Percentiles rank a stretch among this genome's conserved stretches.
These are phyloP conservation scores for Dolichopus griseipennis DNA, from an alignment of 2,888 invertebrate genomes.

Conservation along the genomic window DNA sequence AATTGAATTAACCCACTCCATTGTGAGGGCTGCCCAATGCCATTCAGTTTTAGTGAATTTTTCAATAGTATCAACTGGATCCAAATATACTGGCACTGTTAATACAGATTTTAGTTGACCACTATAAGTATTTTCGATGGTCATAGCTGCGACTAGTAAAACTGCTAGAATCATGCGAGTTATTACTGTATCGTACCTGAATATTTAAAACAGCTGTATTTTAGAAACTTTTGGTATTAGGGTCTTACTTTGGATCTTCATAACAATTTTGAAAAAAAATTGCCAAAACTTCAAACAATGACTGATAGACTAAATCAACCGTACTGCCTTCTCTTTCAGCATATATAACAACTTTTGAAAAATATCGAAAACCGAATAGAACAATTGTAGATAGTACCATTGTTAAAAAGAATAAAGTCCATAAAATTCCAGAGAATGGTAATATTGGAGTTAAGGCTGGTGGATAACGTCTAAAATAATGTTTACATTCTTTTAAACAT, in stretches of 20 bases:
- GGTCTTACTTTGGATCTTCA: slow-evolving; percentile 29
- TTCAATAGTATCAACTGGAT: slow-evolving; percentile 33
- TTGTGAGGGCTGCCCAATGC: slow-evolving; percentile 38
- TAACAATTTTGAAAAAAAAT: slow-evolving; percentile 40
- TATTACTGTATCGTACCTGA: slow-evolving; percentile 30
- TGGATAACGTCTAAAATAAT: slow-evolving; percentile 7
- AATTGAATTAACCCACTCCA: slow-evolving; percentile 35
- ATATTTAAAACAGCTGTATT: slow-evolving; percentile 24
- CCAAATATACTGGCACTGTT: slow-evolving; percentile 33
- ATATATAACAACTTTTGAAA: background rate
- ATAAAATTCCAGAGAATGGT: background rate
- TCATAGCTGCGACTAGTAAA: slow-evolving; percentile 36
- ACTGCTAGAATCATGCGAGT: slow-evolving; percentile 33
- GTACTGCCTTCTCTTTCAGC: too few relatives aligned
- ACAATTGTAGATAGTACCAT: slow-evolving; percentile 15
- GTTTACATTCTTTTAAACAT: too few relatives aligned
- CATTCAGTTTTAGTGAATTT: slow-evolving; percentile 34
- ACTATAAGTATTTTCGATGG: slow-evolving; percentile 39
- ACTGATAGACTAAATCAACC: too few relatives aligned
- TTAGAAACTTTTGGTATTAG: background rate
- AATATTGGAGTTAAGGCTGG: background rate
- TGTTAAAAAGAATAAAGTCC: slow-evolving; percentile 21
- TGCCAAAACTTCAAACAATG: slow-evolving; percentile 32
- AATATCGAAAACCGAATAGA: slow-evolving; percentile 28
- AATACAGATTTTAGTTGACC: slow-evolving; percentile 38